Conservation (phyloP, 2,888 invertebrate species). For the Drosophila neonasuta region DNA sequence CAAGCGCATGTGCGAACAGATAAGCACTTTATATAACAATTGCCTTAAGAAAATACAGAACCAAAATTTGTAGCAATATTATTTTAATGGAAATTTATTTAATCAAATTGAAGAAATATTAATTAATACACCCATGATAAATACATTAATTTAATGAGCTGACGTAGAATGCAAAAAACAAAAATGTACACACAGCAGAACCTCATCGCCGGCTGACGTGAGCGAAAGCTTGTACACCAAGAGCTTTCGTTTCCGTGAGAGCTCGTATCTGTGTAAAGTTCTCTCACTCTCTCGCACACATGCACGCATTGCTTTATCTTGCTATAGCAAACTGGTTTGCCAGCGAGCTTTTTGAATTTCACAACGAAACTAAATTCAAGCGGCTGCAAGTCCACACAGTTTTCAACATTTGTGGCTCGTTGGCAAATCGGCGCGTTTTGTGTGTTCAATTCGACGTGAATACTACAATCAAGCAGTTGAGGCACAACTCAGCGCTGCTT, state of each 20-base stretch:
- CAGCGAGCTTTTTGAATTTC: conserved; percentile 76
- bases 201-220: conserved; percentile 6
- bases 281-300: conserved; percentile 31
- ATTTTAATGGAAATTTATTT: background rate
- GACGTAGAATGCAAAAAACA: conserved; percentile 7
- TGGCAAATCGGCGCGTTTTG: background rate
- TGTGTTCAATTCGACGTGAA: conserved; percentile 54
- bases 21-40: background rate
- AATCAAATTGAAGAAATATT: background rate
- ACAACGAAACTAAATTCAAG: conserved; percentile 78
- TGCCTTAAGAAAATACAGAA: background rate
- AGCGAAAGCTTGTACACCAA: conserved; percentile 25
- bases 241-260: conserved; percentile 23
- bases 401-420: conserved; percentile 33
- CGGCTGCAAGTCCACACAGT: conserved; percentile 26
- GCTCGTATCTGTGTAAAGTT: conserved; percentile 30
- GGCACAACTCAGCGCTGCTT: conserved; percentile 40
- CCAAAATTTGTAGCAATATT: background rate
- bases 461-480: conserved; percentile 63
- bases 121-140: background rate
- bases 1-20: background rate
- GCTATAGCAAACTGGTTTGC: conserved; percentile 61
- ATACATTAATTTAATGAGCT: background rate
- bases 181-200: conserved; percentile 5
- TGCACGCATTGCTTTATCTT: conserved; percentile 51